A percentile compares a stretch with the other conserved stretches of the same genome.
These are phyloP conservation scores for Cottus gobio DNA, from an alignment of 2,113 vertebrate genomes.

Conservation along the genomic window DNA sequence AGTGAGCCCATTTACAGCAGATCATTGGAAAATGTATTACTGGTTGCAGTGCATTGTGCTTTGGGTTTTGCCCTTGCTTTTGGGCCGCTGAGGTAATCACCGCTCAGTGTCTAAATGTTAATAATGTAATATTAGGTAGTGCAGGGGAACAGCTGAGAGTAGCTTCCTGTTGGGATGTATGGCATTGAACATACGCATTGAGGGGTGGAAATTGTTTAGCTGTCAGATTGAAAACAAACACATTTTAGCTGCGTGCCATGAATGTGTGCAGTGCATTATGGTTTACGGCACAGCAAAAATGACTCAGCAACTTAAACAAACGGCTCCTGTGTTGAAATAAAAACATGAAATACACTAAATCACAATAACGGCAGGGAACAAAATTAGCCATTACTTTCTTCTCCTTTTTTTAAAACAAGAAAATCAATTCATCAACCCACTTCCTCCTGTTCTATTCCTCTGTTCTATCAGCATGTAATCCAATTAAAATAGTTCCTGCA, in stretches of 20 bases:
- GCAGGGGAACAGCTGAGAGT: conserved; percentile 58
- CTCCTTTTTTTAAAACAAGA: conserved; percentile 24
- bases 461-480: conserved; percentile 31
- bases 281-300: conserved; percentile 77
- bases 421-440: conserved; percentile 44
- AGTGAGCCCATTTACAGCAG: conserved; percentile 87
- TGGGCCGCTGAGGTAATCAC: conserved; percentile 81
- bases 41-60: conserved; percentile 83
- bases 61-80: conserved; percentile 85
- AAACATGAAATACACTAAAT: conserved; percentile 40
- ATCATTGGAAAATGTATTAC: conserved; percentile 93
- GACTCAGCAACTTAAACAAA: conserved; percentile 83
- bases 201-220: conserved; percentile 35
- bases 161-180: conserved; percentile 37
- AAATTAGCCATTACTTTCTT: conserved; percentile 50
- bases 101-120: conserved; percentile 83
- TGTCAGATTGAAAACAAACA: conserved; percentile 75
- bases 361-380: conserved; percentile 56
- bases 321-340: conserved; percentile 75
- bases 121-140: conserved; percentile 66
- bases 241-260: conserved; percentile 48
- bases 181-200: conserved; percentile 70
- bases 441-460: conserved; percentile 22
- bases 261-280: not conserved
- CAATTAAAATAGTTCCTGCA: conserved; percentile 50